Evolutionary conservation across 1,140 invertebrate genomes (phyloP), one percentile per base, ranked within the genome.

Genomic region (Micrasema minimum): DNA sequence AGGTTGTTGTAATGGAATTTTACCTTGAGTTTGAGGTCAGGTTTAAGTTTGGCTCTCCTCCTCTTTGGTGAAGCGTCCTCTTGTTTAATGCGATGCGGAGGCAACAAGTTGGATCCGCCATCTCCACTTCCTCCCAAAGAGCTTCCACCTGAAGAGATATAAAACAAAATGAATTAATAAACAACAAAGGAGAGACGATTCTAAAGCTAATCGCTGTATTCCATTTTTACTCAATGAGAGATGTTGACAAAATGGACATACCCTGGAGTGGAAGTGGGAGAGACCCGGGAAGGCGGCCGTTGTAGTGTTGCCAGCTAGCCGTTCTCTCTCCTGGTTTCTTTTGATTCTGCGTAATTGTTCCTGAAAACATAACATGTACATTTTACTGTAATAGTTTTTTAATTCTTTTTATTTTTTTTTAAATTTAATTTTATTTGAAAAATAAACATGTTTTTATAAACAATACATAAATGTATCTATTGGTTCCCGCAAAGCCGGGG

Each of bases 331-430:
- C 78, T 97, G 94, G 81, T 97, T 97, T 26, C 95, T 85, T 78
- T 96, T 97, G 38, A 97, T 94, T 76, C 98, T 88, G 59, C 98
- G 85, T 41, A 99, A 78, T 82, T 99, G 97, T 81, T 99, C 98
- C 82, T 85, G 61, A 18, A 71, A 16, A 61, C 14, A 26, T 31
- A 31, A 31, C 7, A 31, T 31, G n/a, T n/a, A n/a, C n/a, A n/a
- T n/a, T n/a, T n/a, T n/a, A n/a, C n/a, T n/a, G n/a, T n/a, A n/a
- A n/a, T n/a, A n/a, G n/a, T n/a, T n/a, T n/a, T n/a, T n/a, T n/a
- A n/a, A n/a, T n/a, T n/a, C n/a, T n/a, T n/a, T n/a, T n/a, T n/a
- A n/a, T n/a, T n/a, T n/a, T n/a, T n/a, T n/a, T n/a, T n/a, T n/a
- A n/a, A n/a, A n/a, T n/a, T n/a, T n/a, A n/a, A n/a, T n/a, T n/a